A percentile compares a stretch with the other conserved stretches of the same genome.
Evolutionary conservation across 1,140 invertebrate genomes (phyloP).

Genomic region (Papilio machaon): DNA sequence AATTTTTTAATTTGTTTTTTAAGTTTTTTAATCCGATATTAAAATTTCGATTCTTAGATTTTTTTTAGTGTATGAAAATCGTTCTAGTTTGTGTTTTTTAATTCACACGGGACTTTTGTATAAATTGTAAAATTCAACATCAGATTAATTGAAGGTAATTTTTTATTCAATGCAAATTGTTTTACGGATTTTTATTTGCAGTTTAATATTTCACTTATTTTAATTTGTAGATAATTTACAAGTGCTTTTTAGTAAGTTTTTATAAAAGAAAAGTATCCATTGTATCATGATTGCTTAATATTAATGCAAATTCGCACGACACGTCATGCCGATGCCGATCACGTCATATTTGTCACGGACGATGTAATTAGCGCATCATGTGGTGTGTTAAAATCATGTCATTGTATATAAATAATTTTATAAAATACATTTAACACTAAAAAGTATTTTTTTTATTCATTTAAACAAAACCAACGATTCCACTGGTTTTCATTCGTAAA

Average conservation of each 20-base stretch:
- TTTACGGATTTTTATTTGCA: background rate
- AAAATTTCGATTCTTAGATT: slow-evolving; percentile 45
- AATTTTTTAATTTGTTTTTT: slow-evolving; percentile 56
- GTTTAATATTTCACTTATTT: background rate
- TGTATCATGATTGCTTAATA: background rate
- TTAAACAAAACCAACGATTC: background rate
- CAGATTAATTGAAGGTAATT: background rate
- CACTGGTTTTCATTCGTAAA: too few species aligned
- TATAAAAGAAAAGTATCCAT: background rate
- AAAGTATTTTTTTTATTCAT: background rate
- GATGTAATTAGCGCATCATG: background rate
- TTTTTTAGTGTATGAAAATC: background rate
- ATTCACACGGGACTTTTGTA: slow-evolving; percentile 6
- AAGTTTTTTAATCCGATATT: slow-evolving; percentile 53
- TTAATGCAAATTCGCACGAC: slow-evolving; percentile 12
- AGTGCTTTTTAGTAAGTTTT: background rate
- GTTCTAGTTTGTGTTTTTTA: slow-evolving; percentile 4
- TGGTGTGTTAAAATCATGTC: background rate
- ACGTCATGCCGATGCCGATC: background rate
- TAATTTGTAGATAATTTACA: background rate
- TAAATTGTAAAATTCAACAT: background rate
- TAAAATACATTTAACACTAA: background rate
- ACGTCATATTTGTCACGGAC: background rate
- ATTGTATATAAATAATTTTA: slow-evolving; percentile 1
- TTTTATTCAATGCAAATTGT: slow-evolving; percentile 18